A percentile compares a stretch with the other conserved stretches of the same genome.
Conservation (phyloP, 2,797 vertebrate genomes). For the Phrynocephalus guinanensis region DNA sequence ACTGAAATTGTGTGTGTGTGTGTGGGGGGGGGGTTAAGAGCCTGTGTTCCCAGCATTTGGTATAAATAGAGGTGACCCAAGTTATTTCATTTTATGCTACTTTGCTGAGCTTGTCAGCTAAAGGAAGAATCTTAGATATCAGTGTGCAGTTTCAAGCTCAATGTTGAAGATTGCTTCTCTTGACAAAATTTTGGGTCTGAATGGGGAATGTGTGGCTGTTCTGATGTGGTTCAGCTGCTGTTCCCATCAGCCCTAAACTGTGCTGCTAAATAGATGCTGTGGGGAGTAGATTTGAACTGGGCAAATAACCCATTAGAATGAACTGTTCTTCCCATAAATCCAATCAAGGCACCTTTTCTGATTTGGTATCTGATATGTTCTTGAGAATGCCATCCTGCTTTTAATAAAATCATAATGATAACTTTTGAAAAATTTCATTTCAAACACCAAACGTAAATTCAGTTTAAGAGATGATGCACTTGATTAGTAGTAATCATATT, state of each 20-base stretch:
- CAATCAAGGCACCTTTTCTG: background rate
- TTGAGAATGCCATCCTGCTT: background rate
- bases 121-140: background rate
- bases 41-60: background rate
- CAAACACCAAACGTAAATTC: background rate
- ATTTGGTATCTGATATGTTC: background rate
- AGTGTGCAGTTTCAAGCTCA: background rate
- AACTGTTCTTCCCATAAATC: background rate
- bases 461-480: background rate
- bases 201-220: background rate
- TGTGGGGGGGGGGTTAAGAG: too few relatives aligned
- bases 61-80: background rate
- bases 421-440: background rate
- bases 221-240: background rate
- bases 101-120: background rate
- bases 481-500: background rate
- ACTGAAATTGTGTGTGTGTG: background rate
- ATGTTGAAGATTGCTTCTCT: background rate
- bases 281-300: too few relatives aligned
- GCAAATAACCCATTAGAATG: background rate
- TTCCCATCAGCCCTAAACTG: background rate
- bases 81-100: background rate
- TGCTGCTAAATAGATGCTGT: too few relatives aligned
- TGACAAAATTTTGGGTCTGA: background rate
- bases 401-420: background rate